These are phyloP conservation scores for Panulirus ornatus DNA, from an alignment of 1,140 invertebrate genomes.

Conservation along the genomic window DNA sequence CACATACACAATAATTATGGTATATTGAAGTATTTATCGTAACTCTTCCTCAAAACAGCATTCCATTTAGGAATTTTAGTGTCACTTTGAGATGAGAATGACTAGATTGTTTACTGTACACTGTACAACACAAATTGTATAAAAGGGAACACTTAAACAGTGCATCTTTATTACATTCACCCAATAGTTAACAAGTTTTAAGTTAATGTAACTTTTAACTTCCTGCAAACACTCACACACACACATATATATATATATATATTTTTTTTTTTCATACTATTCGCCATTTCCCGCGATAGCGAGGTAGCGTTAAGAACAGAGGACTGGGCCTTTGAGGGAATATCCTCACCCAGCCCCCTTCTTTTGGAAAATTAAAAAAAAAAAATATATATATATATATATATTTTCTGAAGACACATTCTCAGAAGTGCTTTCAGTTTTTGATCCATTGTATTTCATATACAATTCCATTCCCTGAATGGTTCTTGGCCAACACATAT, in stretches of 20 bases:
- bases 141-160: too few species aligned
- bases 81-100: constrained; percentile 7
- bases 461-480: constrained; percentile 14
- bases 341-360: too few species aligned
- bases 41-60: too few species aligned
- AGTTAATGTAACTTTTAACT: constrained; percentile 30
- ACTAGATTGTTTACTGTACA: constrained; percentile 42
- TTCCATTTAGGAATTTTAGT: too few species aligned
- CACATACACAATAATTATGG: too few species aligned
- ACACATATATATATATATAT: neutral
- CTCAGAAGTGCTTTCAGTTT: neutral
- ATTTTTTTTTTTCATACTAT: too few species aligned
- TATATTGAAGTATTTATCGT: too few species aligned
- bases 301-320: too few species aligned
- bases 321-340: too few species aligned
- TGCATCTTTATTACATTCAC: neutral
- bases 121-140: constrained; percentile 34
- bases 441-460: neutral
- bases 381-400: too few species aligned
- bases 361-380: too few species aligned
- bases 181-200: constrained; percentile 40
- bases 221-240: neutral
- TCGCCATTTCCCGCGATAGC: too few species aligned
- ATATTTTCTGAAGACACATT: constrained; percentile 18
- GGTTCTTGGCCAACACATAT: neutral